Evolutionary conservation across 53 echinoderm and acorn worm species (phyloP).

Genomic region (Echinometra lucunter): DNA sequence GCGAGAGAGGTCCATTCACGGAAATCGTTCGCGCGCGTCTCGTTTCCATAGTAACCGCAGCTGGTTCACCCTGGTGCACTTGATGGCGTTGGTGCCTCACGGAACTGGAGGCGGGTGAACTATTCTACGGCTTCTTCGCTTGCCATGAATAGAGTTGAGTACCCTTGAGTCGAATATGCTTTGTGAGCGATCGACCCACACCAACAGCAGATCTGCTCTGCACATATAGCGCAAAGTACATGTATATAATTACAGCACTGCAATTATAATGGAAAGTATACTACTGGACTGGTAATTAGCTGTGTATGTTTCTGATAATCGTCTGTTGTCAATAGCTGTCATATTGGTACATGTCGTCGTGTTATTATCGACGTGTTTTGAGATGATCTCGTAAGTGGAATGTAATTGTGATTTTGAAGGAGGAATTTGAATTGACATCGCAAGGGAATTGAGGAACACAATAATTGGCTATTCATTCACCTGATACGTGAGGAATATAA

Average conservation of each 20-base stretch:
- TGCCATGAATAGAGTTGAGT: not conserved
- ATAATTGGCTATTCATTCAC: no score
- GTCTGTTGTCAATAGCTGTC: no score
- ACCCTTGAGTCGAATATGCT: not conserved
- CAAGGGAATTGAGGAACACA: not conserved
- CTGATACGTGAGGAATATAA: no score
- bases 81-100: not conserved
- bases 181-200: not conserved
- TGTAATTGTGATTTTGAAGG: not conserved
- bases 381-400: not conserved
- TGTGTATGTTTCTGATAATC: no score
- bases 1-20: not conserved
- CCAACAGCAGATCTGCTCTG: not conserved
- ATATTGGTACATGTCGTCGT: not conserved
- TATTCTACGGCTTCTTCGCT: not conserved
- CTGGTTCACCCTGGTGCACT: not conserved
- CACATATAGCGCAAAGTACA: not conserved
- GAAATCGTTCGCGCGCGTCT: conserved; percentile 1
- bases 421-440: not conserved
- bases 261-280: not conserved
- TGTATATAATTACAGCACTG: not conserved
- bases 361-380: not conserved
- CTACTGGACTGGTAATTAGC: no score
- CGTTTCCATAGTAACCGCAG: not conserved
- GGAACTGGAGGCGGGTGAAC: not conserved